These are phyloP conservation scores for Cricetomys ansorgei DNA, from an alignment of 2,113 vertebrate species.

Conservation along the genomic window DNA sequence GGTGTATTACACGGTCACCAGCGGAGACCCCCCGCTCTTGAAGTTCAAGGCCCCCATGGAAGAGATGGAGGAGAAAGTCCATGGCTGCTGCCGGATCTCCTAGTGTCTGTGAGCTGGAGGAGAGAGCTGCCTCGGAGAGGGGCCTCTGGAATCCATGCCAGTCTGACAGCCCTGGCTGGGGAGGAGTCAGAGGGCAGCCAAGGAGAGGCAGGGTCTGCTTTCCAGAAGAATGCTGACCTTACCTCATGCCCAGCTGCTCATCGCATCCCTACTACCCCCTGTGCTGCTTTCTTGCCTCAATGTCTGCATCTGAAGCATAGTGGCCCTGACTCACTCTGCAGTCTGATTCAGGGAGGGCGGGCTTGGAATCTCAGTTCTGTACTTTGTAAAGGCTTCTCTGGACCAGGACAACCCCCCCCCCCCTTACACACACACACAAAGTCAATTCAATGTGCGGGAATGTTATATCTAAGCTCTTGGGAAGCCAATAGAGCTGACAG, in stretches of 20 bases:
- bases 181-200: constrained; percentile 8
- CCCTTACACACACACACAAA: neutral
- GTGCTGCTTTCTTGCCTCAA: constrained; percentile 62
- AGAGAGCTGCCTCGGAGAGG: neutral
- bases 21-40: constrained; percentile 95
- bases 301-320: constrained; percentile 55
- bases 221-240: constrained; percentile 8
- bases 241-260: constrained; percentile 12
- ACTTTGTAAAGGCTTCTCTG: constrained; percentile 64
- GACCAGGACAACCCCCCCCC: neutral
- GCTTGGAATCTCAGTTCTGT: constrained; percentile 54
- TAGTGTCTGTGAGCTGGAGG: constrained; percentile 80
- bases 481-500: constrained; percentile 44
- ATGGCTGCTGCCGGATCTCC: constrained; percentile 95
- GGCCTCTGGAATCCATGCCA: constrained; percentile 47
- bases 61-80: constrained; percentile 92
- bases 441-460: neutral
- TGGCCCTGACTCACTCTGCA: constrained; percentile 32
- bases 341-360: constrained; percentile 20
- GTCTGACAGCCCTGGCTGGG: constrained; percentile 8
- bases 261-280: neutral
- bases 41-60: constrained; percentile 96
- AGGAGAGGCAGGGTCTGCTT: constrained; percentile 50
- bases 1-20: constrained; percentile 95
- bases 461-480: constrained; percentile 11